phyloP scores from a whole-genome alignment of 2,797 vertebrate genomes.

The Percopsis omiscomaycus region DNA sequence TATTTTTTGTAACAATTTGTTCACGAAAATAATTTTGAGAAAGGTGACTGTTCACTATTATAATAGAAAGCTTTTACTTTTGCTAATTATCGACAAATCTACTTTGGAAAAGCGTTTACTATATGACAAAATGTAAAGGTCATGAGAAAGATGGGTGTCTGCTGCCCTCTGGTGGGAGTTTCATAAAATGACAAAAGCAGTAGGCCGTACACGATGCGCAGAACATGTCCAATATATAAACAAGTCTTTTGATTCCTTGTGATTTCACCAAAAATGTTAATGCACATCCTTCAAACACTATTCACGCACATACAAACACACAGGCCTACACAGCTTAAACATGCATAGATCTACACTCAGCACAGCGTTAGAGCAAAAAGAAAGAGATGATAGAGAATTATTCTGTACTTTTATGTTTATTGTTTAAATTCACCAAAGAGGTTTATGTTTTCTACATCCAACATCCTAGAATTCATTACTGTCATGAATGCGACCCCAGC shows the following conservation, averaged over 20 bases:
- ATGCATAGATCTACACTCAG: constrained; percentile 1
- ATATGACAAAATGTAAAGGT: background rate
- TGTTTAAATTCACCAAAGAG: constrained; percentile 72
- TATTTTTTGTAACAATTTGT: too few relatives aligned
- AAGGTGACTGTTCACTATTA: too few relatives aligned
- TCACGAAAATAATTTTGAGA: too few relatives aligned
- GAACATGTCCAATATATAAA: too few relatives aligned
- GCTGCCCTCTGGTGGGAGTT: constrained; percentile 55
- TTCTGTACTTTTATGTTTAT: constrained; percentile 66
- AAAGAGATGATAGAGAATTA: constrained; percentile 15
- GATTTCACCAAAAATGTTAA: too few relatives aligned
- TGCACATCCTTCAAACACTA: too few relatives aligned
- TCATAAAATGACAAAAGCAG: background rate
- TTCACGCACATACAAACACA: background rate
- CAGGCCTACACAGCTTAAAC: constrained; percentile 20
- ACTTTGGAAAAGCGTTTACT: too few relatives aligned
- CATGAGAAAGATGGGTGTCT: constrained; percentile 22
- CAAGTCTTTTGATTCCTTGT: too few relatives aligned
- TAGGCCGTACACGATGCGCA: too few relatives aligned
- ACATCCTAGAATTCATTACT: constrained; percentile 65
- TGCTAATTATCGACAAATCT: too few relatives aligned
- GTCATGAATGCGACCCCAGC: constrained; percentile 44
- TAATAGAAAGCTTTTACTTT: too few relatives aligned
- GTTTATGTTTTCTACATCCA: constrained; percentile 59
- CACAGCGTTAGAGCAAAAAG: constrained; percentile 39